Evolutionary conservation across 2,888 invertebrate genomes (phyloP).

Genomic region (Drosophila recens): DNA sequence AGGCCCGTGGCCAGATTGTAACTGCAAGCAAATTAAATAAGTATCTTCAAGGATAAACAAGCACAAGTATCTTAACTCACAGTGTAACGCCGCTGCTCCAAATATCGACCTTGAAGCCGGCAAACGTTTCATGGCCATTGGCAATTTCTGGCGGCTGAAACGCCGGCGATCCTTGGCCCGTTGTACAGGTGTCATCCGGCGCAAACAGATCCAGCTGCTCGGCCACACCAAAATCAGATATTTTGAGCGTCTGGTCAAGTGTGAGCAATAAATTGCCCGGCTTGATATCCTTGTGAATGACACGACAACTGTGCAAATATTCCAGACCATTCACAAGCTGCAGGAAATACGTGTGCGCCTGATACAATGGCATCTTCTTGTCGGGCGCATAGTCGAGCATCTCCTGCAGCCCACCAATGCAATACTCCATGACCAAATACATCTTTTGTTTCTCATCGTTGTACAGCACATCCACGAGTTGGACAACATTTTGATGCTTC

Average conservation of each 20-base stretch:
- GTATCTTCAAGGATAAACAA: no score
- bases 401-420: slow-evolving; percentile 97
- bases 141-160: slow-evolving; percentile 99
- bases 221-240: slow-evolving; percentile 99
- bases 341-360: slow-evolving; percentile 97
- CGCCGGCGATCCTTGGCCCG: slow-evolving; percentile 98
- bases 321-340: slow-evolving; percentile 97
- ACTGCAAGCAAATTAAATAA: slow-evolving; percentile 85
- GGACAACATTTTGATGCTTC: slow-evolving; percentile 97
- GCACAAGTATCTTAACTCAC: slow-evolving; percentile 77
- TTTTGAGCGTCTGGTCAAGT: slow-evolving; percentile 96
- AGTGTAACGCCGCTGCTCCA: slow-evolving; percentile 99
- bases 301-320: slow-evolving; percentile 97
- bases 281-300: slow-evolving; percentile 99
- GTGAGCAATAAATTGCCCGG: slow-evolving; percentile 98
- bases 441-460: slow-evolving; percentile 99
- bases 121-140: slow-evolving; percentile 95
- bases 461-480: slow-evolving; percentile 96
- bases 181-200: slow-evolving; percentile 94
- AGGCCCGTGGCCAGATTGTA: slow-evolving; percentile 97
- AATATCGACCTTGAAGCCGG: slow-evolving; percentile 98
- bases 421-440: slow-evolving; percentile 99
- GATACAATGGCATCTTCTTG: slow-evolving; percentile 96
- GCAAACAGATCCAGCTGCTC: slow-evolving; percentile 96
- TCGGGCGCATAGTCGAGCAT: slow-evolving; percentile 95